Percentiles rank a stretch among this genome's conserved stretches.
phyloP scores from a whole-genome alignment of 2,888 invertebrate genomes.

The Blastobasis lacticolella region DNA sequence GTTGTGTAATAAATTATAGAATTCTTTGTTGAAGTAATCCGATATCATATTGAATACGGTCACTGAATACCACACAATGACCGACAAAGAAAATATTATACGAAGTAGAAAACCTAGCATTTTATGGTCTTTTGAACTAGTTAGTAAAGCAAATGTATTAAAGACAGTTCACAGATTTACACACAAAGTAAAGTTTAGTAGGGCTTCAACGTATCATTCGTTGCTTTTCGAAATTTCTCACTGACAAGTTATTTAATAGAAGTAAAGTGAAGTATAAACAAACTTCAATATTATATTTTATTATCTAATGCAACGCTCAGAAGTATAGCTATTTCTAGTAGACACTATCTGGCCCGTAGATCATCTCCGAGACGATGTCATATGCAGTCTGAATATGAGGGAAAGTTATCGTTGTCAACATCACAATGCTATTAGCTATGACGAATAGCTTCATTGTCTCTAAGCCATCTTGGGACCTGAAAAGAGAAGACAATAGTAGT shows the following conservation, averaged over 20 bases:
- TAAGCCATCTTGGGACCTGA: slow-evolving; percentile 76
- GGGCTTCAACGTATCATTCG: too few species aligned
- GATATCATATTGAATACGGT: slow-evolving; percentile 83
- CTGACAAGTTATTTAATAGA: too few species aligned
- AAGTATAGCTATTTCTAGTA: too few species aligned
- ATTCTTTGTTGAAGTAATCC: slow-evolving; percentile 82
- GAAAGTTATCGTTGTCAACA: slow-evolving; percentile 82
- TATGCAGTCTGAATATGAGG: slow-evolving; percentile 79
- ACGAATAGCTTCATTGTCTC: slow-evolving; percentile 89
- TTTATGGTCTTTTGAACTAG: slow-evolving; percentile 8
- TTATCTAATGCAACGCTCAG: too few species aligned
- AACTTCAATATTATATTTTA: too few species aligned
- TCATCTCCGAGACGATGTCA: slow-evolving; percentile 66
- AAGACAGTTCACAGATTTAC: too few species aligned
- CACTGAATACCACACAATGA: slow-evolving; percentile 82
- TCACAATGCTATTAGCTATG: slow-evolving; percentile 81
- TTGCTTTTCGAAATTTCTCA: too few species aligned
- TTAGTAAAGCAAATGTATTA: too few species aligned
- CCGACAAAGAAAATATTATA: slow-evolving; percentile 76
- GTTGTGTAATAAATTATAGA: slow-evolving; percentile 28
- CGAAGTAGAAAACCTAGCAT: slow-evolving; percentile 80
- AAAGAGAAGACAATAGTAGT: slow-evolving; percentile 18
- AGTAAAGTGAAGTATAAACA: too few species aligned
- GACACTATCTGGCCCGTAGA: slow-evolving; percentile 41
- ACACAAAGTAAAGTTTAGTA: too few species aligned